phyloP scores from a whole-genome alignment of 2,888 invertebrate species.

The Sphaeridia pumilis region DNA sequence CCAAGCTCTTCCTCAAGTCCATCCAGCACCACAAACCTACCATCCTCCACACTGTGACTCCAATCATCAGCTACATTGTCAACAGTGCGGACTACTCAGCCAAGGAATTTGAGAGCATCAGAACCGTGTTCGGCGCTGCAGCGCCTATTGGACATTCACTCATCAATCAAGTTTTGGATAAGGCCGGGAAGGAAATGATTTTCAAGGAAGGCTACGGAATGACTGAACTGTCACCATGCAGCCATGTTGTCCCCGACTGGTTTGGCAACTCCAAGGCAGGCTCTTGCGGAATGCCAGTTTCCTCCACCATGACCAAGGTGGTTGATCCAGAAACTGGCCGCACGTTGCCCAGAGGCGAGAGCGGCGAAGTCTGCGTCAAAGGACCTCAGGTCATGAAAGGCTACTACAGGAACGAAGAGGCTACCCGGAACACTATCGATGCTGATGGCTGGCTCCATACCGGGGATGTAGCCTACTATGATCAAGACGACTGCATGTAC shows the following conservation, averaged over 20 bases:
- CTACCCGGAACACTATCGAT: constrained; percentile 60
- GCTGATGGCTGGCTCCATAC: constrained; percentile 68
- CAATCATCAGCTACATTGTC: constrained; percentile 60
- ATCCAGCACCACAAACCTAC: constrained; percentile 29
- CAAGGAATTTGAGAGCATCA: constrained; percentile 54
- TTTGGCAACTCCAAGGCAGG: constrained; percentile 28
- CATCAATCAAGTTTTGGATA: constrained; percentile 49
- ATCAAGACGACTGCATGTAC: constrained; percentile 52
- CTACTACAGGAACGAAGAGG: constrained; percentile 62
- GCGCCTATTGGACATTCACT: constrained; percentile 48
- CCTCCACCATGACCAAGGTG: constrained; percentile 52
- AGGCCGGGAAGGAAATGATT: constrained; percentile 36
- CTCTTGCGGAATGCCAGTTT: constrained; percentile 9
- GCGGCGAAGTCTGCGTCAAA: constrained; percentile 59
- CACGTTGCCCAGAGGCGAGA: constrained; percentile 49
- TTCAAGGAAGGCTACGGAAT: constrained; percentile 48
- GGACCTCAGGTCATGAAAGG: constrained; percentile 53
- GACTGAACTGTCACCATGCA: constrained; percentile 48
- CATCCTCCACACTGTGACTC: constrained; percentile 53
- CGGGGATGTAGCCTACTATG: constrained; percentile 41
- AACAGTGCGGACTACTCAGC: constrained; percentile 55
- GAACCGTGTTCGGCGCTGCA: constrained; percentile 51
- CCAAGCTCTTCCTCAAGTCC: constrained; percentile 20
- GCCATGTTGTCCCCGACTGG: constrained; percentile 15
- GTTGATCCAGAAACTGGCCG: constrained; percentile 49